These are phyloP conservation scores for Ceratoteleas bidentatus DNA, from an alignment of 1,140 invertebrate species.

Conservation along the genomic window DNA sequence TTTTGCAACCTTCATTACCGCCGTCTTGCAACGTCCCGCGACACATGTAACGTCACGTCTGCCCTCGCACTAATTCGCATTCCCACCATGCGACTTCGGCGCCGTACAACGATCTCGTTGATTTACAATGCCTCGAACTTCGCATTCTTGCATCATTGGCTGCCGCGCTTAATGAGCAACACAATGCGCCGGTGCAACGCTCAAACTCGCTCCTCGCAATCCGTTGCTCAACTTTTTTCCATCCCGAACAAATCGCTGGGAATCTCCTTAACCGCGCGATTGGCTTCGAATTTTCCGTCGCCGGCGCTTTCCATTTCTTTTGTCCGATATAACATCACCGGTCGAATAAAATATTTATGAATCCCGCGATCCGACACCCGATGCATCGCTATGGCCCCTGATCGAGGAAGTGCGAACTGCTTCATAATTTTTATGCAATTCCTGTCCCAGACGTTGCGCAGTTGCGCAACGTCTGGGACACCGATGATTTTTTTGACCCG, in stretches of 20 bases:
- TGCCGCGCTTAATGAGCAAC: slow-evolving; percentile 21
- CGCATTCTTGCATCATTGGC: slow-evolving; percentile 50
- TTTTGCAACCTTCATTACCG: no score
- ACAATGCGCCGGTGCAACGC: slow-evolving; percentile 26
- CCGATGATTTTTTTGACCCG: no score
- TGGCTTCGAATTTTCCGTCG: slow-evolving; percentile 25
- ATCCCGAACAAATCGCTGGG: slow-evolving; percentile 4
- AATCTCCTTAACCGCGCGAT: slow-evolving; percentile 22
- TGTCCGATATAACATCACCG: slow-evolving; percentile 43
- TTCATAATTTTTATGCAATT: slow-evolving; percentile 49
- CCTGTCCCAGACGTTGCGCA: no score
- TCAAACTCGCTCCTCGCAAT: slow-evolving; percentile 1
- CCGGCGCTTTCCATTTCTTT: slow-evolving; percentile 46
- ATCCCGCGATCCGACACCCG: slow-evolving; percentile 30
- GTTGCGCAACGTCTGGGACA: no score
- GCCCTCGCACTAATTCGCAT: slow-evolving; percentile 2
- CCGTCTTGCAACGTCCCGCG: no score
- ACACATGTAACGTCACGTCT: slow-evolving; percentile 2
- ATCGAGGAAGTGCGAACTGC: slow-evolving; percentile 36
- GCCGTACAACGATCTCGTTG: slow-evolving; percentile 28
- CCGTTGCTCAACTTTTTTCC: slow-evolving; percentile 19
- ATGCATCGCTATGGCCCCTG: slow-evolving; percentile 39
- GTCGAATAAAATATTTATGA: slow-evolving; percentile 53
- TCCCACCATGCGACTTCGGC: slow-evolving; percentile 19
- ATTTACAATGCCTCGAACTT: slow-evolving; percentile 42